Evolutionary conservation across 2,797 vertebrate genomes (phyloP).

Genomic region (Sarcoramphus papa): DNA sequence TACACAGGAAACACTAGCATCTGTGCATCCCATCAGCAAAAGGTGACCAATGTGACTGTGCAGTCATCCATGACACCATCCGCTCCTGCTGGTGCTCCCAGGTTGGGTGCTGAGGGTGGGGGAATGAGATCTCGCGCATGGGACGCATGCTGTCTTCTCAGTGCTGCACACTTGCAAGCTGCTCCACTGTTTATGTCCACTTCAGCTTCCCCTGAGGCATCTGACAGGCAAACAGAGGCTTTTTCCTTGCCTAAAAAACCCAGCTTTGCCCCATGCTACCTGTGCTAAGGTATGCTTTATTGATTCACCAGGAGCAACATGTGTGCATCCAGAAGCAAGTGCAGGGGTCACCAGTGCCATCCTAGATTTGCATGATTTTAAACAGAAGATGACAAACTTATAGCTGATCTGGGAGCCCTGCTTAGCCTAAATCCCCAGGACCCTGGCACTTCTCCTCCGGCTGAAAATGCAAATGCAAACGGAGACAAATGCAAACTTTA

Average conservation of each 20-base stretch:
- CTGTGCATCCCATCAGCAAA: not conserved
- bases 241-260: not conserved
- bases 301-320: not conserved
- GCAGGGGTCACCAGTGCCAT: not conserved
- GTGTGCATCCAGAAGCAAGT: not conserved
- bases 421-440: not conserved
- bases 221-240: not conserved
- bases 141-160: not conserved
- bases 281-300: not conserved
- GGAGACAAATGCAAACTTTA: not conserved
- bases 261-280: not conserved
- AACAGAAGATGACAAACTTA: not conserved
- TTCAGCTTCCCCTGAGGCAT: not conserved
- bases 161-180: not conserved
- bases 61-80: not conserved
- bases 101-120: not conserved
- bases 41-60: accelerated
- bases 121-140: not conserved
- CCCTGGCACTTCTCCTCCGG: not conserved
- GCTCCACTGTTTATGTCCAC: not conserved
- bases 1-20: not conserved
- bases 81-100: not conserved
- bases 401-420: not conserved
- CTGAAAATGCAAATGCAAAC: not conserved
- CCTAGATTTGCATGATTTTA: not conserved